Percentiles rank a stretch among this genome's conserved stretches.
Conservation (phyloP, 2,113 vertebrate genomes). For the Empidonax alnorum region DNA sequence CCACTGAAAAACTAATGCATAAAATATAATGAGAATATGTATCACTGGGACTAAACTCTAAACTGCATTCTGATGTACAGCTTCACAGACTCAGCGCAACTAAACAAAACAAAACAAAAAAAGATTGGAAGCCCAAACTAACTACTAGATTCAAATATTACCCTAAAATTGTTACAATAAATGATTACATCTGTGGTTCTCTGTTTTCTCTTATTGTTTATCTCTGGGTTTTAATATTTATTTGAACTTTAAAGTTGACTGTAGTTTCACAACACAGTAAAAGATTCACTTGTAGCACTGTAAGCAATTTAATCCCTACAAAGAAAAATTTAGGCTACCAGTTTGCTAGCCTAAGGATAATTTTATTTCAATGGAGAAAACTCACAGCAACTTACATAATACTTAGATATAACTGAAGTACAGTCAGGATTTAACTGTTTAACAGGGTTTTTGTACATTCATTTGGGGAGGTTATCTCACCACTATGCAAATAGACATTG, state of each 20-base stretch:
- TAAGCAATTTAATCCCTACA: not conserved
- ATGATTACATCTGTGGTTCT: not conserved
- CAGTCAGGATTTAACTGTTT: not conserved
- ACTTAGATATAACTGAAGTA: not conserved
- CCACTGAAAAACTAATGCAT: conserved; percentile 14
- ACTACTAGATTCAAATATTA: not conserved
- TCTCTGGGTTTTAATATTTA: not conserved
- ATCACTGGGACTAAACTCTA: not conserved
- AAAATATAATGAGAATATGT: not conserved
- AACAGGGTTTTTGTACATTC: not conserved
- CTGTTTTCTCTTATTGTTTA: not conserved
- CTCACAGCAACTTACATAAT: not conserved
- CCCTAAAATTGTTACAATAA: not conserved
- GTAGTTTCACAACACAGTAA: not conserved
- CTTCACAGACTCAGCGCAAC: not conserved
- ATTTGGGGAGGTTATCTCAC: not conserved
- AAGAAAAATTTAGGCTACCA: not conserved
- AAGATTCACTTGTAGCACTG: not conserved
- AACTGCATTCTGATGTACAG: not conserved
- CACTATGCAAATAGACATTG: not conserved
- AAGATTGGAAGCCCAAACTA: not conserved
- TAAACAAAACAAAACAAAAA: too few species aligned
- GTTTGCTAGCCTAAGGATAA: not conserved
- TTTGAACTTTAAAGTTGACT: not conserved
- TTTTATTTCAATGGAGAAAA: not conserved